Evolutionary conservation across 2,113 vertebrate species (phyloP).

Genomic region (Symphodus melops): DNA sequence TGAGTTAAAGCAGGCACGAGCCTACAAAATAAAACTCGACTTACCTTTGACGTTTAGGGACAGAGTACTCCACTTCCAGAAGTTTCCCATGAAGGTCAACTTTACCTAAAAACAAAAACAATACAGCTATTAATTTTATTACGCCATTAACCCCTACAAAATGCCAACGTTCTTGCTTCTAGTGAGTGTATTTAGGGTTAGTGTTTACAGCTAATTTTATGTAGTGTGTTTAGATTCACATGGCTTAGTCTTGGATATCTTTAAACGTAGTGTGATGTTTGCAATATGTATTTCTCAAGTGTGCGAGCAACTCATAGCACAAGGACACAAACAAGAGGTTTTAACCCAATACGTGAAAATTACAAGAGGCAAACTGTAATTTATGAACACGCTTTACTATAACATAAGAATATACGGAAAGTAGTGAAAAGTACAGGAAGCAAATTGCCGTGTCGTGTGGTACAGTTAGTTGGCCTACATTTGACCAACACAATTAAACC

Average conservation of each 20-base stretch:
- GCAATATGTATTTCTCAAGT: conserved; percentile 16
- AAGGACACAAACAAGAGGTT: conserved; percentile 28
- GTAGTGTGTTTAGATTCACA: neutral
- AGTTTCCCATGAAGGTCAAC: conserved; percentile 97
- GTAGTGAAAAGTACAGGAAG: conserved; percentile 7
- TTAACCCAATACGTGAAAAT: conserved; percentile 26
- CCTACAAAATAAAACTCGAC: conserved; percentile 35
- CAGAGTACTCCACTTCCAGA: conserved; percentile 97
- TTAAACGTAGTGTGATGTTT: conserved; percentile 3
- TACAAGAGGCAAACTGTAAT: neutral
- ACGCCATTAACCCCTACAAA: neutral
- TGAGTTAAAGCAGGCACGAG: conserved; percentile 30
- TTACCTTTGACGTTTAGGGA: conserved; percentile 98
- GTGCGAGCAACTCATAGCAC: conserved; percentile 23
- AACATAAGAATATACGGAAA: neutral
- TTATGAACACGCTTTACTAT: neutral
- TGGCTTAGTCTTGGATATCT: conserved; percentile 10
- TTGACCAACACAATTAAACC: conserved; percentile 78
- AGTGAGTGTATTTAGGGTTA: neutral
- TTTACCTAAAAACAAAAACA: conserved; percentile 88
- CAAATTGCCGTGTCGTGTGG: conserved; percentile 19
- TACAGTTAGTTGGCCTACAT: conserved; percentile 72
- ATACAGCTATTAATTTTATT: conserved; percentile 45
- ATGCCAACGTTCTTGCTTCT: neutral
- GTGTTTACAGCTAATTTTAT: neutral